Evolutionary conservation across 2,888 invertebrate species (phyloP), one percentile per base, ranked within the genome.

Genomic region (Agrotis puta): DNA sequence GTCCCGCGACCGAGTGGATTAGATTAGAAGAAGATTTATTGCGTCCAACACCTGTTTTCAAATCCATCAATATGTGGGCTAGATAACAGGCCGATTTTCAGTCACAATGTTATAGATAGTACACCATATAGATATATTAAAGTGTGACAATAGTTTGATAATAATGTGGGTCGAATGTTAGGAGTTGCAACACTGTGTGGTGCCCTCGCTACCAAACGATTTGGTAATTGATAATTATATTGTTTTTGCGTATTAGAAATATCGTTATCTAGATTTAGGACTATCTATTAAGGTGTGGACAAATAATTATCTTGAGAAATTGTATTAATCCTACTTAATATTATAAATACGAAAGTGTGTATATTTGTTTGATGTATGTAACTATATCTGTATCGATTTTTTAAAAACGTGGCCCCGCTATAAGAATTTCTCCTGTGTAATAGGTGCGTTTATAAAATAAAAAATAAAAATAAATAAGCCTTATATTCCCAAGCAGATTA

Each of bases 131-230:
- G 27, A 4, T 45, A 43, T 9, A 20, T 51, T 18, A 22, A 2
- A 39, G 6, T 50, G 47, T 57, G 27, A 56, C 70, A 76, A 72
- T 65, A 27, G 61, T 53, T 62, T 75, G 84, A 84, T 84, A 85
- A 75, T 69, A 50, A 84, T 79, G 69, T 84, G 56, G 79, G 86
- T 79, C 82, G 61, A 61, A 72, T 54, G 64, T 79, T 74, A 66
- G 70, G 61, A 77, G 59, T 86, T 74, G 57, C 83, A 62, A 82
- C 70, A 71, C 66, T n/a, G 7, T 47, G 53, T 14, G 13, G 11
- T 66, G 71, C 48, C 69, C 77, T 69, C 73, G 53, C 57, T 9
- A 51, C 11, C 14, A 45, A 54, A 64, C 54, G 66, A 75, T 72
- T 65, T 56, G 33, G 61, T 53, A 59, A 74, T 78, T 66, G 39